phyloP scores from a whole-genome alignment of 2,113 vertebrate genomes.

The Myrmecobius fasciatus region DNA sequence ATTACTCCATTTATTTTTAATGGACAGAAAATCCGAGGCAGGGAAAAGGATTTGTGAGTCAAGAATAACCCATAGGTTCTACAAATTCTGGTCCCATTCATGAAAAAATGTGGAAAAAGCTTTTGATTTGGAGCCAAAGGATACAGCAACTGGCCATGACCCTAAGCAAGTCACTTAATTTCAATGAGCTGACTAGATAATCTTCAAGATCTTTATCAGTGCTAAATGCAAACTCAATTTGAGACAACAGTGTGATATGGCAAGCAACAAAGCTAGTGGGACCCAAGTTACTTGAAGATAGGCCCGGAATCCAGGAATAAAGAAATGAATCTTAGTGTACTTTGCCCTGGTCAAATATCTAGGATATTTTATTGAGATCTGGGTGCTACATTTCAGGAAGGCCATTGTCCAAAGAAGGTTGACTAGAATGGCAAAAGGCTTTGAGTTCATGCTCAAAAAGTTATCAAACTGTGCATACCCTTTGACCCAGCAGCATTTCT shows the following conservation, averaged over 20 bases:
- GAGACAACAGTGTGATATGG: background rate
- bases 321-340: background rate
- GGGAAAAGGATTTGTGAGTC: background rate
- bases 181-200: background rate
- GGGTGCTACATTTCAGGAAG: background rate
- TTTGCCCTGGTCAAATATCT: background rate
- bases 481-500: no score
- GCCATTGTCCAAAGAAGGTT: background rate
- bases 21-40: background rate
- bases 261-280: background rate
- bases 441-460: background rate
- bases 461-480: no score
- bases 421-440: background rate
- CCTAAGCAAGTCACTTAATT: background rate
- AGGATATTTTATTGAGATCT: background rate
- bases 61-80: background rate
- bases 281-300: background rate
- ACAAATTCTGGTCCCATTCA: background rate
- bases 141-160: background rate
- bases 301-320: background rate
- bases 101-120: background rate
- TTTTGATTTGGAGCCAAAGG: background rate
- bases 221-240: background rate
- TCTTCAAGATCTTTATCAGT: background rate
- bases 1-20: background rate